Evolutionary conservation across 2,888 invertebrate species (phyloP), one percentile per base, ranked within the genome.

Genomic region (Rotaria magnacalcarata): DNA sequence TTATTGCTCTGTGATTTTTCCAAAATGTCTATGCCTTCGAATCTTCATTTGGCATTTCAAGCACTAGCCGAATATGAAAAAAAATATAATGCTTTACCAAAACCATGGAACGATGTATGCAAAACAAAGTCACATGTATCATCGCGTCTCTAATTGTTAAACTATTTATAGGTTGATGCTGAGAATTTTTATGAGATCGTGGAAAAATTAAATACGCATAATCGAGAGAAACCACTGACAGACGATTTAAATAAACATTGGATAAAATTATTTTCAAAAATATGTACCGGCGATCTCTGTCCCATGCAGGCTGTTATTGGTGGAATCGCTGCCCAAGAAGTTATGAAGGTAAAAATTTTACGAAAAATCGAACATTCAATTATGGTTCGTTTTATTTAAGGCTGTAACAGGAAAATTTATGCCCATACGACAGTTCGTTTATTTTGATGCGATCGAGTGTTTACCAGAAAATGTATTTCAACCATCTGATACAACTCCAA

Each of bases 251-350:
- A 94, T 89, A 92, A 91, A 58, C 93, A 94, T 60, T 89, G 96
- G n/a, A 89, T 96, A 93, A 92, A 93, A 87, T 93, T 93, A 67
- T 96, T 97, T 91, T 93, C 96, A 47, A 95, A 95, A 91, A 93
- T 94, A 24, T 90, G 91, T 21, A 88, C 89, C 6, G 92, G 92
- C 41, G 91, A 92, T 87, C 87, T 93, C 54, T 95, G 94, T 90
- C 97, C 98, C 0, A 94, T 99, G 92, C 95, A 96, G 90, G 96
- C 96, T 0, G 94, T 95, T 0, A 94, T 98, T 89, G 99, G 99
- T 85, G 98, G 98, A 47, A 93, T 97, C 86, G 95, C 97, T 7
- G 98, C 98, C 47, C 99, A 99, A 92, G 99, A 99, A 92, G 96
- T 93, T 41, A 93, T 99, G 94, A 99, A 99, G 92, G 97, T 52